Conservation (phyloP, 2,888 invertebrate species). For the Orthonychiurus folsomi region DNA sequence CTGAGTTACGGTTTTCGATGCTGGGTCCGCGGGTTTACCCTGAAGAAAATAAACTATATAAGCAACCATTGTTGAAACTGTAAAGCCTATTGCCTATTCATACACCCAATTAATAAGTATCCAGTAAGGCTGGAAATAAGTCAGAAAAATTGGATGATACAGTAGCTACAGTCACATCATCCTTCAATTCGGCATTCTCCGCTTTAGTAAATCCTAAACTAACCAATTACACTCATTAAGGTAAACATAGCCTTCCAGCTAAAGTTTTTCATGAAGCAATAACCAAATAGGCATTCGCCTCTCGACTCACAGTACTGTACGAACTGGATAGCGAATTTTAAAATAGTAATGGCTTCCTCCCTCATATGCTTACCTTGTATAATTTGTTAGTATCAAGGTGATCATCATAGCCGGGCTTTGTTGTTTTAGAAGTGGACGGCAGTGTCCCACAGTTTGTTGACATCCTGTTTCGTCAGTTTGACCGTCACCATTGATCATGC, state of each 20-base stretch:
- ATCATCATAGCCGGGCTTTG: conserved; percentile 37
- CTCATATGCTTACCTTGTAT: conserved; percentile 37
- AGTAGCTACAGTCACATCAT: neutral
- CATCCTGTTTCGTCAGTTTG: conserved; percentile 39
- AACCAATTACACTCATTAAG: too few species aligned
- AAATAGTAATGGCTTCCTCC: too few species aligned
- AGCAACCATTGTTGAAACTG: too few species aligned
- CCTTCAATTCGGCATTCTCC: neutral
- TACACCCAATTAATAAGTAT: neutral
- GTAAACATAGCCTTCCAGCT: too few species aligned
- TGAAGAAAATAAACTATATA: conserved; percentile 14
- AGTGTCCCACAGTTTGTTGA: conserved; percentile 38
- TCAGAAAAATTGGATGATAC: neutral
- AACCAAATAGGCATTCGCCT: too few species aligned
- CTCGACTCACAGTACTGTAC: too few species aligned
- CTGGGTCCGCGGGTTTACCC: conserved; percentile 38
- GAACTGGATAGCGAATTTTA: too few species aligned
- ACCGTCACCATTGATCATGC: conserved; percentile 39
- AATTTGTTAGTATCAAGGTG: conserved; percentile 39
- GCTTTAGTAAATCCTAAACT: too few species aligned
- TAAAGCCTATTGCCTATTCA: too few species aligned
- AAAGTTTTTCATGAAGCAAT: too few species aligned
- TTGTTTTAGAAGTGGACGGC: conserved; percentile 32
- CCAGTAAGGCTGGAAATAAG: neutral
- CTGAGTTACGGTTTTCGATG: conserved; percentile 41